These are phyloP conservation scores for Thalassophryne amazonica DNA, from an alignment of 2,797 vertebrate genomes.

Conservation along the genomic window DNA sequence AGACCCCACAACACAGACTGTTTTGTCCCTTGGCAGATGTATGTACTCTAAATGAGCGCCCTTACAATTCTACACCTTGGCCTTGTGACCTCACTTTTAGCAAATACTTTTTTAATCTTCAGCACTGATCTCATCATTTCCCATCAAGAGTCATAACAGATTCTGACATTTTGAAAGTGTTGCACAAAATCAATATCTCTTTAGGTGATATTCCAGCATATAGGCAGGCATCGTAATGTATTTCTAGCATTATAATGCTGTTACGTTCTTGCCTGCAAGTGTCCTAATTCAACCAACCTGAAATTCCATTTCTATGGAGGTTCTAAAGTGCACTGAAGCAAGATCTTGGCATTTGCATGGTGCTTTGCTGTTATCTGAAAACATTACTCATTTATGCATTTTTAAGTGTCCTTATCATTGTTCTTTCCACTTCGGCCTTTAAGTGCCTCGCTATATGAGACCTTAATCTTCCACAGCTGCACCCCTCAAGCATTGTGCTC, in stretches of 20 bases:
- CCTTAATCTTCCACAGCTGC: constrained; percentile 13
- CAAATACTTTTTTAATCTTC: not conserved
- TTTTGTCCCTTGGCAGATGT: too few relatives aligned
- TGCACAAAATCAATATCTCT: constrained; percentile 24
- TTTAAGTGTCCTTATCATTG: too few relatives aligned
- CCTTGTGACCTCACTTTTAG: not conserved
- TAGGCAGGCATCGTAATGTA: constrained; percentile 12
- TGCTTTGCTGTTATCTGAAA: not conserved
- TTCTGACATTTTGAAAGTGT: constrained; percentile 1
- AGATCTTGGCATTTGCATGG: too few relatives aligned
- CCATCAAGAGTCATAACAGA: constrained; percentile 4
- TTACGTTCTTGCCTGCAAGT: constrained; percentile 6
- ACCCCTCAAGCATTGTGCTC: constrained; percentile 2
- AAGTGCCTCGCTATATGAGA: not conserved
- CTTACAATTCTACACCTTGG: not conserved
- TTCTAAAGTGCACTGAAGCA: not conserved
- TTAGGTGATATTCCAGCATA: not conserved
- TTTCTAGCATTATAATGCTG: constrained; percentile 23
- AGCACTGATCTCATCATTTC: not conserved
- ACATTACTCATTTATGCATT: not conserved
- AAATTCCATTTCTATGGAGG: not conserved
- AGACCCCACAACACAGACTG: too few relatives aligned
- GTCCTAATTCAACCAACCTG: constrained; percentile 1
- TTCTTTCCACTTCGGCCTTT: too few relatives aligned
- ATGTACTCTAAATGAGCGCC: too few relatives aligned